These are phyloP conservation scores for Nesidiocoris tenuis DNA, from an alignment of 2,888 invertebrate species.

Conservation along the genomic window DNA sequence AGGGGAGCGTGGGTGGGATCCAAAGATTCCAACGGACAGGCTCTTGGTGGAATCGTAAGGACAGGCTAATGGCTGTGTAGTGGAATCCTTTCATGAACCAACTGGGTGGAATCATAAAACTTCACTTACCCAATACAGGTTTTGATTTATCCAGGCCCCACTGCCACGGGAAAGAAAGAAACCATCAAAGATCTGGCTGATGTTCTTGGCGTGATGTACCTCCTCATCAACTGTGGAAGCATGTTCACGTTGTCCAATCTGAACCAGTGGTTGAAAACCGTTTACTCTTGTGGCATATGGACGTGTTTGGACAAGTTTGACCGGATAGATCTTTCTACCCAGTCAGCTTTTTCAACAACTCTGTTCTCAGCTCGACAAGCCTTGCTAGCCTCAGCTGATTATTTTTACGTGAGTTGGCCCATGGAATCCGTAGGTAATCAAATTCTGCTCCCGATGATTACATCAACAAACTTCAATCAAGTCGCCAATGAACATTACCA, in stretches of 20 bases:
- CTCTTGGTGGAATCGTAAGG: too few species aligned
- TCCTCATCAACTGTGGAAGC: constrained; percentile 90
- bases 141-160: constrained; percentile 63
- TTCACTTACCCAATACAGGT: too few species aligned
- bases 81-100: too few species aligned
- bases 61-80: too few species aligned
- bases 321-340: constrained; percentile 85
- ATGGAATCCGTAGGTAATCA: too few species aligned
- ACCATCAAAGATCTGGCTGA: constrained; percentile 90
- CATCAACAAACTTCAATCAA: too few species aligned
- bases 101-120: too few species aligned
- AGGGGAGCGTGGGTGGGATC: too few species aligned
- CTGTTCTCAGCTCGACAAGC: constrained; percentile 8
- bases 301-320: constrained; percentile 96
- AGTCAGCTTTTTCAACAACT: constrained; percentile 71
- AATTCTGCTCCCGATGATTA: too few species aligned
- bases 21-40: too few species aligned
- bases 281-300: constrained; percentile 90
- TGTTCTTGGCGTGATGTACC: constrained; percentile 76
- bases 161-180: constrained; percentile 87
- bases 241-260: constrained; percentile 89
- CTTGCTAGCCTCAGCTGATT: background rate
- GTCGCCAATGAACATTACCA: too few species aligned
- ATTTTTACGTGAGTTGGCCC: constrained; percentile 22
- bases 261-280: constrained; percentile 71